Percentiles rank a stretch among this genome's conserved stretches.
Evolutionary conservation across 2,888 invertebrate species (phyloP).

Genomic region (Adineta ricciae): DNA sequence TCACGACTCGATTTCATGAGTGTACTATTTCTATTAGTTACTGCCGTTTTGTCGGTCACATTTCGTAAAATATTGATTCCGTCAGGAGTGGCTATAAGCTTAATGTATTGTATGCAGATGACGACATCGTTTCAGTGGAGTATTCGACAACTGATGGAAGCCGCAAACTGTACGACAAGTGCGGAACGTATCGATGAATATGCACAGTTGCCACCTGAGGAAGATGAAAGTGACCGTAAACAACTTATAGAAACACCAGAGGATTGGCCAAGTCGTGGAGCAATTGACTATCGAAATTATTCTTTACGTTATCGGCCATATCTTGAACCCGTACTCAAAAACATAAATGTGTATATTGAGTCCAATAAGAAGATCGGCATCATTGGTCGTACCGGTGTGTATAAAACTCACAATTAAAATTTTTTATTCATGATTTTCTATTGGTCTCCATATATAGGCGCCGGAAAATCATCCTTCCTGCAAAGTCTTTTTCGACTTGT

Average conservation of each 20-base stretch:
- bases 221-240: conserved; percentile 52
- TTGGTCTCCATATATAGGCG: too few relatives aligned
- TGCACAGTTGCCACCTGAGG: conserved; percentile 64
- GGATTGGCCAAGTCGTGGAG: conserved; percentile 50
- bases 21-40: too few relatives aligned
- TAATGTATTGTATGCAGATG: conserved; percentile 51
- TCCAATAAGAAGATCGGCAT: conserved; percentile 58
- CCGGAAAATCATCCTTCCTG: too few relatives aligned
- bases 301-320: conserved; percentile 62
- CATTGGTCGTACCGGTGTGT: conserved; percentile 53
- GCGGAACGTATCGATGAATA: conserved; percentile 77
- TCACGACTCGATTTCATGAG: conserved; percentile 67
- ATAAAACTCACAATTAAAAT: too few relatives aligned
- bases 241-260: conserved; percentile 41
- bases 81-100: conserved; percentile 36
- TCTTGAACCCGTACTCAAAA: conserved; percentile 62
- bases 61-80: too few relatives aligned
- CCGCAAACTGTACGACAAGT: conserved; percentile 53
- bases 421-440: too few relatives aligned
- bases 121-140: conserved; percentile 81
- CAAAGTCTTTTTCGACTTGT: too few relatives aligned
- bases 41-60: too few relatives aligned
- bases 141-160: conserved; percentile 74
- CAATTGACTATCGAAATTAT: conserved; percentile 43
- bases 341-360: conserved; percentile 48